These are phyloP conservation scores for Zoanthus solanderi DNA, from an alignment of 92 coral and sea anemone species.

Conservation along the genomic window DNA sequence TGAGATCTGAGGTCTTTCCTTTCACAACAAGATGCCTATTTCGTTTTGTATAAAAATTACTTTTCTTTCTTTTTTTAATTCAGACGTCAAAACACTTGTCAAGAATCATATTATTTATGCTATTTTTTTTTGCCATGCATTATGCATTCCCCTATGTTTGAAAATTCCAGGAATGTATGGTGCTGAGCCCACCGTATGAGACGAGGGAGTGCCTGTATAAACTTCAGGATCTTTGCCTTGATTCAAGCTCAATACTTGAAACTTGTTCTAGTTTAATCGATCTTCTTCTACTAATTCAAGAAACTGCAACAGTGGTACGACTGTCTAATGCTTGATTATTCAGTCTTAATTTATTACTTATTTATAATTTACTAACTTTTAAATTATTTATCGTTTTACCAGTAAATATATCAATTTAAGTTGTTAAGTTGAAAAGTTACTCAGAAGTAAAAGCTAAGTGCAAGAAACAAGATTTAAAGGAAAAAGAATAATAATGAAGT, in stretches of 20 bases:
- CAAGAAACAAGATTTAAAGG: too few relatives aligned
- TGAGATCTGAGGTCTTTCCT: neutral
- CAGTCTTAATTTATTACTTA: neutral
- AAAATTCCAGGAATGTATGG: slow-evolving; percentile 23
- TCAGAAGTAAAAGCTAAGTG: too few relatives aligned
- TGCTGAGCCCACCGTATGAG: slow-evolving; percentile 30
- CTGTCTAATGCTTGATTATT: slow-evolving; percentile 8
- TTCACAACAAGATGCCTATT: neutral
- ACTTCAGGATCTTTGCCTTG: slow-evolving; percentile 72
- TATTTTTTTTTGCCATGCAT: neutral
- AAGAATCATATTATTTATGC: neutral
- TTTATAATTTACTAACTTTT: neutral
- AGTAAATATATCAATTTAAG: too few relatives aligned
- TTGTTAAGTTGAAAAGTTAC: too few relatives aligned
- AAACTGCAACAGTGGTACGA: slow-evolving; percentile 62
- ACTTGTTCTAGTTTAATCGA: slow-evolving; percentile 71
- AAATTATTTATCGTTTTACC: neutral
- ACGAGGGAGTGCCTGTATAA: slow-evolving; percentile 65
- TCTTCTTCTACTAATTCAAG: slow-evolving; percentile 67
- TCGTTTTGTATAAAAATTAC: neutral
- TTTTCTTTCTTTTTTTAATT: neutral
- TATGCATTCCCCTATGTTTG: slow-evolving; percentile 19
- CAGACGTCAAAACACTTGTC: too few relatives aligned
- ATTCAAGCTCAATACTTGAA: slow-evolving; percentile 60
- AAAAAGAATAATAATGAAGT: too few relatives aligned